phyloP scores from a whole-genome alignment of 2,113 vertebrate species.

The Azemiops feae region DNA sequence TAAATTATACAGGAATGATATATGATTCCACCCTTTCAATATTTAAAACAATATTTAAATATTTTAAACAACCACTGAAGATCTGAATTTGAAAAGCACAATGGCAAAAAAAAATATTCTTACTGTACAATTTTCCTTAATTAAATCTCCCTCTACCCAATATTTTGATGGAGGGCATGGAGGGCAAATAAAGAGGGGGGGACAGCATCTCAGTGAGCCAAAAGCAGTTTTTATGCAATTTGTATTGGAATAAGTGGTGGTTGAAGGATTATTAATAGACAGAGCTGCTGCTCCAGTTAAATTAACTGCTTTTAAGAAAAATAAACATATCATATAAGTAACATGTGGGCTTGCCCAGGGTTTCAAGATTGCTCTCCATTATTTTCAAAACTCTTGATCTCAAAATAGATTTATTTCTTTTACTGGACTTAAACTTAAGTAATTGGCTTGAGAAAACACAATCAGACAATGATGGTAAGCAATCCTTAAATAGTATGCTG shows the following conservation, averaged over 20 bases:
- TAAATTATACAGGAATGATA: neutral
- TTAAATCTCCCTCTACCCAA: neutral
- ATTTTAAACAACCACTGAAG: neutral
- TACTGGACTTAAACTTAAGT: neutral
- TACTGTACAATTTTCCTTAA: neutral
- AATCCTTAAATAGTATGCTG: neutral
- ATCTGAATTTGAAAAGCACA: neutral
- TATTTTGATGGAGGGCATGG: neutral
- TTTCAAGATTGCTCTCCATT: neutral
- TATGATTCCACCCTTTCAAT: neutral
- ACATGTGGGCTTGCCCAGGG: neutral
- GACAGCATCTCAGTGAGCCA: neutral
- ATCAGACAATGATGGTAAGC: neutral
- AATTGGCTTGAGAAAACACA: neutral
- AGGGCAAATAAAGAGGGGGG: neutral
- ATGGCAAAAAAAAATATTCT: neutral
- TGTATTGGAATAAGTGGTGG: too few species aligned
- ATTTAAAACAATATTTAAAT: neutral
- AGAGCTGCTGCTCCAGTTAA: neutral
- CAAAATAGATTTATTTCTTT: neutral
- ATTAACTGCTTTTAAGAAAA: neutral
- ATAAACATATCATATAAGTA: neutral
- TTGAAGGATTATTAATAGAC: too few species aligned
- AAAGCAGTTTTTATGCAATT: neutral
- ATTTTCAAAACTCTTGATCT: neutral